phyloP scores from a whole-genome alignment of 2,797 vertebrate species.

The Falco peregrinus region DNA sequence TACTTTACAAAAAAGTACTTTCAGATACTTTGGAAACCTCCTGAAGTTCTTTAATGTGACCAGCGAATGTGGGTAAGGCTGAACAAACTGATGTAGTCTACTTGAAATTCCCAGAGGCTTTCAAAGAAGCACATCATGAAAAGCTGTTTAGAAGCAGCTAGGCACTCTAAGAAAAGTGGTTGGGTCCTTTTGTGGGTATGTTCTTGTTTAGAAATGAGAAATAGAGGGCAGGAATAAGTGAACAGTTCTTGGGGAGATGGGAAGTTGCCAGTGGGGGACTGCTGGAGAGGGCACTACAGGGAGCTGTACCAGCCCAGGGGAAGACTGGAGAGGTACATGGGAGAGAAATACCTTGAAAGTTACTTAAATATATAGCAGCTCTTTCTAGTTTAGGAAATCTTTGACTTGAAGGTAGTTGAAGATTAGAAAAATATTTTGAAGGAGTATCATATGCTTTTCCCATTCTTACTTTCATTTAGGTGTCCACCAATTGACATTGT shows the following conservation, averaged over 20 bases:
- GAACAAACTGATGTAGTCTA: not conserved
- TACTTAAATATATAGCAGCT: not conserved
- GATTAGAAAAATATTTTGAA: not conserved
- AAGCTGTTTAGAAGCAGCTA: not conserved
- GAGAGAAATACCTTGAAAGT: not conserved
- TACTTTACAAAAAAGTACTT: not conserved
- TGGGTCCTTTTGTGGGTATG: not conserved
- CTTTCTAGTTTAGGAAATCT: not conserved
- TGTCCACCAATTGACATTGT: rapidly evolving
- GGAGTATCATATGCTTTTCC: not conserved
- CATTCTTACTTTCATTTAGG: not conserved
- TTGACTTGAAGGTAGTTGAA: not conserved
- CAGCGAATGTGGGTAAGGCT: not conserved
- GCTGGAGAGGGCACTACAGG: rapidly evolving
- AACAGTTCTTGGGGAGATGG: not conserved
- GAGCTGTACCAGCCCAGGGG: too few species aligned
- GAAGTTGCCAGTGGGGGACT: not conserved
- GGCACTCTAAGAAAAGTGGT: not conserved
- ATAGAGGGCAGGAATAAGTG: not conserved
- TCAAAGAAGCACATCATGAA: not conserved
- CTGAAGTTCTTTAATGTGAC: not conserved
- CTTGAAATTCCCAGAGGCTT: not conserved
- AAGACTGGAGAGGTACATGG: not conserved
- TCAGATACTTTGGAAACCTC: not conserved
- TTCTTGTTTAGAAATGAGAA: not conserved